Percentiles rank a stretch among this genome's conserved stretches.
These are phyloP conservation scores for Aegotheles bennettii DNA, from an alignment of 2,113 vertebrate genomes.

Conservation along the genomic window DNA sequence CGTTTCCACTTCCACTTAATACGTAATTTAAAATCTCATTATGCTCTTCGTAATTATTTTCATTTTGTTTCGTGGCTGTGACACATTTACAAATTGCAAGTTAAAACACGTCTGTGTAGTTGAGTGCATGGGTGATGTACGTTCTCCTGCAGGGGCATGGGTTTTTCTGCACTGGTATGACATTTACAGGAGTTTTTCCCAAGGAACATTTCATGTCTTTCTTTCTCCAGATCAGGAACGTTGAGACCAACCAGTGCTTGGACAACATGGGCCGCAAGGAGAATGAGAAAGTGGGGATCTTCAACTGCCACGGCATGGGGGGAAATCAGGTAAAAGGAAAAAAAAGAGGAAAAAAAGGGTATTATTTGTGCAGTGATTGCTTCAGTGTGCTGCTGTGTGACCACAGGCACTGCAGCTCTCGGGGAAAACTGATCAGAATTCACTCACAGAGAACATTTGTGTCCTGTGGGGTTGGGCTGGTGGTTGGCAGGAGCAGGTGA, in stretches of 20 bases:
- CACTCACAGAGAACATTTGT: too few relatives aligned
- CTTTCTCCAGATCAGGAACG: slow-evolving; percentile 88
- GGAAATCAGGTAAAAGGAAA: slow-evolving; percentile 89
- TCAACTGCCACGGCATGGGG: slow-evolving; percentile 99
- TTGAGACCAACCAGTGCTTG: slow-evolving; percentile 97
- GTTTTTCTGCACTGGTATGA: background rate
- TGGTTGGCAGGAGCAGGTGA: background rate
- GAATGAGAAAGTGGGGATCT: slow-evolving; percentile 98
- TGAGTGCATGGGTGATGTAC: background rate
- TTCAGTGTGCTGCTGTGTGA: background rate
- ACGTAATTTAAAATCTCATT: background rate
- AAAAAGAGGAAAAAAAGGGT: too few relatives aligned
- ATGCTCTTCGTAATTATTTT: background rate
- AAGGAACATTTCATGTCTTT: background rate
- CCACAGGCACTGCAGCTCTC: background rate
- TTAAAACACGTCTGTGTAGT: background rate
- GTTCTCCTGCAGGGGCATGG: accelerated
- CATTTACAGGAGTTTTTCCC: background rate
- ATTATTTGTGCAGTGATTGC: background rate
- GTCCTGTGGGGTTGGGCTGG: background rate
- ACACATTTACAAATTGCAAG: background rate
- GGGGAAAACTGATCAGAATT: background rate
- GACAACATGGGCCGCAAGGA: slow-evolving; percentile 99
- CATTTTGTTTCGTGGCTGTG: background rate
- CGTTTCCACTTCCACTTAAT: background rate